Base-by-base conservation (phyloP, 2,113 vertebrate species). In the Lipophrys pholis region DNA sequence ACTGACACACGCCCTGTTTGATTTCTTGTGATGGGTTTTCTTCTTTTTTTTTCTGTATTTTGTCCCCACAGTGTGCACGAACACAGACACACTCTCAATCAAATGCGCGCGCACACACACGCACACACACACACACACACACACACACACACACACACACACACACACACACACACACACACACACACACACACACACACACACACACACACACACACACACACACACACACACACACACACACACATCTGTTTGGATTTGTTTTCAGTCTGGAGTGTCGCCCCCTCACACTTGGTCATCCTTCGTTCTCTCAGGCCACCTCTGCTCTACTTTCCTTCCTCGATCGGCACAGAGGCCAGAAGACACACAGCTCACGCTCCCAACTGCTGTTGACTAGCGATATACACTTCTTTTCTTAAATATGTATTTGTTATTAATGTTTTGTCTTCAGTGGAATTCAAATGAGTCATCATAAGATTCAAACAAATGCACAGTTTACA, bases 231-330 rank as follows among this genome's bases (percentile, higher is more conserved):
- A 76, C 81, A 78, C 81, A 78, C 74, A 84, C 73, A 83, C 48
- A 3, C 58, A 62, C 76, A 81, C 82, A 85, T 89, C 83, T 88
- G 85, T 84, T 86, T 58, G 51, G 68, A 78, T 89, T 79, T 80
- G 83, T 86, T 83, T 88, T 83, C 77, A 50, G 57, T 81, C 84
- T 76, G 48, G 73, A 66, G 53, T 30, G 21, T 30, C 21, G 21
- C 21, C 21, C 21, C 21, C 21, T 30, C 69, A 10, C 45, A 42
- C 42, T 50, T 50, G 58, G 42, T 59, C 67, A 15, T 67, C 63
- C 56, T 52, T 71, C 65, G 8, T 53, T 65, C 46, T 58, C 16
- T 46, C 60, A 52, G n/a, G 15, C 62, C 16, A 6, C 41, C 60
- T 0, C 60, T 38, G 12, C 35, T 9, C 48, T 9, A 42, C 66